phyloP scores from a whole-genome alignment of 2,113 vertebrate species.

The Indicator indicator region DNA sequence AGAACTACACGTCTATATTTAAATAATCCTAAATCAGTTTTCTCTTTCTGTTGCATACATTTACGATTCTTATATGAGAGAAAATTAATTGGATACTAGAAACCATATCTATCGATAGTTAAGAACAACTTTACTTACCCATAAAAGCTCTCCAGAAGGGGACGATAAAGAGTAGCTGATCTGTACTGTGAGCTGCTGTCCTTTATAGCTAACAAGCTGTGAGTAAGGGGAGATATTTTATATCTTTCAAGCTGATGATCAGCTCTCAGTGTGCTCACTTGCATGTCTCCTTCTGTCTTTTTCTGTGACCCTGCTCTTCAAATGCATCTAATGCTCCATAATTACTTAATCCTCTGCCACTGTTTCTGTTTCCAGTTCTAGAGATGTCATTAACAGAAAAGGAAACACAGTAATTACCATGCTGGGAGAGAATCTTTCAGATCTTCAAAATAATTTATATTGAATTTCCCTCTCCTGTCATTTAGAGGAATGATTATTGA shows the following conservation, averaged over 20 bases:
- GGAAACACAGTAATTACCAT: constrained; percentile 44
- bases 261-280: constrained; percentile 30
- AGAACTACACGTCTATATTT: neutral
- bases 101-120: constrained; percentile 37
- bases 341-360: constrained; percentile 74
- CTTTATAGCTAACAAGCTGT: constrained; percentile 54
- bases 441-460: constrained; percentile 20
- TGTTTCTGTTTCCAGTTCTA: constrained; percentile 61
- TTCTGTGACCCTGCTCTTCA: constrained; percentile 69
- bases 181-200: constrained; percentile 39
- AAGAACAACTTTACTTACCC: constrained; percentile 72
- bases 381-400: constrained; percentile 63
- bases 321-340: constrained; percentile 72
- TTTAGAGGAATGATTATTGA: neutral
- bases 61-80: neutral
- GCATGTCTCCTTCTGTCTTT: constrained; percentile 33
- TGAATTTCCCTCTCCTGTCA: neutral
- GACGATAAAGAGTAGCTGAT: constrained; percentile 28
- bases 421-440: neutral
- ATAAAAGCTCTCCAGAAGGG: constrained; percentile 64
- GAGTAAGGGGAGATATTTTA: constrained; percentile 49
- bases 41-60: neutral
- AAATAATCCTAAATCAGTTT: neutral
- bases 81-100: constrained; percentile 8
- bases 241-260: constrained; percentile 32